phyloP scores from a whole-genome alignment of 2,797 vertebrate species.

The Pygocentrus nattereri region DNA sequence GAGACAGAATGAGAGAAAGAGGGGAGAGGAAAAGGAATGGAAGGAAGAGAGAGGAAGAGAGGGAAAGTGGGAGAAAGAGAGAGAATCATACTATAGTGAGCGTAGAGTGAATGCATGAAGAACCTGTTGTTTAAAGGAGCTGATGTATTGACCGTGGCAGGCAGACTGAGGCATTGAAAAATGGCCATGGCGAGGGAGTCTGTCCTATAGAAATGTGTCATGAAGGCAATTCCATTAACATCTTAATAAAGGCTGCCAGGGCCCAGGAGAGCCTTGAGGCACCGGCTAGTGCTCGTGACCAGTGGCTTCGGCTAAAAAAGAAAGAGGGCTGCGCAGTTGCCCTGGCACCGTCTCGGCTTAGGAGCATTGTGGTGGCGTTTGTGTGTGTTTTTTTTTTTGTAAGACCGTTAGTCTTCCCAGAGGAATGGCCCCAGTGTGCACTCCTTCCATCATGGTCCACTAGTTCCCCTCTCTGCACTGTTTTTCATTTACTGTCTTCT shows the following conservation, averaged over 20 bases:
- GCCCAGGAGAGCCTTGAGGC: conserved; percentile 73
- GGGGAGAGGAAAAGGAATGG: not conserved
- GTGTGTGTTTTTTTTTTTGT: conserved; percentile 62
- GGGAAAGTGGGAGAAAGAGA: conserved; percentile 68
- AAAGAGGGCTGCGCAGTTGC: conserved; percentile 59
- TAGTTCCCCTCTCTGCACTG: conserved; percentile 65
- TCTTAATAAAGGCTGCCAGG: conserved; percentile 80
- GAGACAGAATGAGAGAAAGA: conserved; percentile 28
- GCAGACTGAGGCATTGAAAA: conserved; percentile 69
- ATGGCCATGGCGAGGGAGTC: conserved; percentile 66
- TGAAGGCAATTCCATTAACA: conserved; percentile 83
- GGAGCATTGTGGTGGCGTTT: conserved; percentile 68
- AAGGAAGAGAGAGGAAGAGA: conserved; percentile 32
- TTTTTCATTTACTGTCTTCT: conserved; percentile 79
- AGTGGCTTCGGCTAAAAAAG: conserved; percentile 42
- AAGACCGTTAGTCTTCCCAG: conserved; percentile 74
- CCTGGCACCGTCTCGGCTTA: conserved; percentile 65
- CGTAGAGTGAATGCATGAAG: conserved; percentile 54
- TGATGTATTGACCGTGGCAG: conserved; percentile 67
- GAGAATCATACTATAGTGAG: conserved; percentile 46
- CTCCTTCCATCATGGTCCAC: conserved; percentile 70
- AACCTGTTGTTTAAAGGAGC: conserved; percentile 69
- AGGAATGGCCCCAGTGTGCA: conserved; percentile 62
- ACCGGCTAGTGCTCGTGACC: conserved; percentile 59
- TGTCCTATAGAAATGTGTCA: conserved; percentile 80